phyloP scores from a whole-genome alignment of 1,140 invertebrate species.

The Drosophila kepulauana region DNA sequence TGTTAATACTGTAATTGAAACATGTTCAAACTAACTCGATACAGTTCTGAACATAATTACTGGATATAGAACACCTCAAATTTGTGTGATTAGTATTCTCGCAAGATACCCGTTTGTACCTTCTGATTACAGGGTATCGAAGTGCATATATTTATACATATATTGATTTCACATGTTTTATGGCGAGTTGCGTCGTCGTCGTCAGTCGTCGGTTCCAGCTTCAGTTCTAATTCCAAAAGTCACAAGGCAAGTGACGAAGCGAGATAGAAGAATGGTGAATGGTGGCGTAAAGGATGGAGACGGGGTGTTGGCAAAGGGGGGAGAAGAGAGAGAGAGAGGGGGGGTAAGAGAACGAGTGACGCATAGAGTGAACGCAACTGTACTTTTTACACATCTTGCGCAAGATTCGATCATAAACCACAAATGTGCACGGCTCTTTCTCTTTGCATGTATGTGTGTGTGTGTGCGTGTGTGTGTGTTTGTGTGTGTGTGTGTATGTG shows the following conservation, averaged over 20 bases:
- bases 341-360: background rate
- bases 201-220: conserved; percentile 7
- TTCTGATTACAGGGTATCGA: conserved; percentile 18
- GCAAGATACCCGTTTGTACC: background rate
- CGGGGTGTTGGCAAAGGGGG: background rate
- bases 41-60: background rate
- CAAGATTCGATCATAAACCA: conserved; percentile 41
- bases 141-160: conserved; percentile 7
- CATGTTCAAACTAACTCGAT: too few relatives aligned
- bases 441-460: conserved; percentile 11
- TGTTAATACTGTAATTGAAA: background rate
- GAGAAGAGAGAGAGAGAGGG: background rate
- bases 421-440: conserved; percentile 11
- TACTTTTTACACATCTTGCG: conserved; percentile 43
- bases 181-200: background rate
- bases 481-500: conserved; percentile 22
- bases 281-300: background rate
- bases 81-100: too few relatives aligned
- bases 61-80: too few relatives aligned
- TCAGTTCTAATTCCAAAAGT: conserved; percentile 14
- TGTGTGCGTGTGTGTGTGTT: conserved; percentile 13
- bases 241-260: conserved; percentile 1
- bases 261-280: too few relatives aligned
- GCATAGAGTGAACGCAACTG: conserved; percentile 25
- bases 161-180: background rate